These are phyloP conservation scores for Biston stratarius DNA, from an alignment of 2,888 invertebrate genomes.

Conservation along the genomic window DNA sequence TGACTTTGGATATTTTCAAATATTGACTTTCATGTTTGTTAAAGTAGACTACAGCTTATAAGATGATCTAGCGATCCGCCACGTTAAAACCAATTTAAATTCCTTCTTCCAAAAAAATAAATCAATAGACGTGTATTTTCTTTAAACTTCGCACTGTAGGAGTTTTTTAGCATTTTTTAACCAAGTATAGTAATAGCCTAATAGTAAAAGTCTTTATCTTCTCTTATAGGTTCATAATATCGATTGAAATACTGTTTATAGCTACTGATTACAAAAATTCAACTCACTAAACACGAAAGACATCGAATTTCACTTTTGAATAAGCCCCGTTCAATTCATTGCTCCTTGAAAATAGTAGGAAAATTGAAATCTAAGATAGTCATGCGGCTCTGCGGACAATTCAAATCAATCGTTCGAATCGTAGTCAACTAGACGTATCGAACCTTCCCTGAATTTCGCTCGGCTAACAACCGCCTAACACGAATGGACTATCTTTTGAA, in stretches of 20 bases:
- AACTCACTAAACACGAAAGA: conserved; percentile 16
- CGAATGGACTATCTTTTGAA: conserved; percentile 68
- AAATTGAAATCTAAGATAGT: conserved; percentile 41
- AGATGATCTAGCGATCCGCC: too few species aligned
- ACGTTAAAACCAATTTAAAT: too few species aligned
- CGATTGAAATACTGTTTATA: not conserved
- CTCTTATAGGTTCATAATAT: not conserved
- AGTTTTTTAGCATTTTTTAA: too few species aligned
- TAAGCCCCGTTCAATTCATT: conserved; percentile 17
- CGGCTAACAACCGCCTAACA: conserved; percentile 70
- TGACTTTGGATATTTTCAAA: too few species aligned
- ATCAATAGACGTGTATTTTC: too few species aligned
- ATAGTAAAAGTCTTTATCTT: not conserved
- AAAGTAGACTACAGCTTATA: too few species aligned
- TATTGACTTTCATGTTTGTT: too few species aligned
- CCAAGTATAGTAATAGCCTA: too few species aligned
- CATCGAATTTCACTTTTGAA: conserved; percentile 28
- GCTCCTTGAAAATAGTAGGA: conserved; percentile 4
- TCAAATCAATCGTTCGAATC: conserved; percentile 59
- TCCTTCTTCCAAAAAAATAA: too few species aligned
- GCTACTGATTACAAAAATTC: not conserved
- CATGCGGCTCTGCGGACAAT: conserved; percentile 54
- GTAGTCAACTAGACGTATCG: conserved; percentile 58
- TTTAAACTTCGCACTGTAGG: too few species aligned
- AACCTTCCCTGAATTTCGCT: conserved; percentile 55